These are phyloP conservation scores for Drosophila histrio DNA, from an alignment of 2,888 invertebrate genomes.

Conservation along the genomic window DNA sequence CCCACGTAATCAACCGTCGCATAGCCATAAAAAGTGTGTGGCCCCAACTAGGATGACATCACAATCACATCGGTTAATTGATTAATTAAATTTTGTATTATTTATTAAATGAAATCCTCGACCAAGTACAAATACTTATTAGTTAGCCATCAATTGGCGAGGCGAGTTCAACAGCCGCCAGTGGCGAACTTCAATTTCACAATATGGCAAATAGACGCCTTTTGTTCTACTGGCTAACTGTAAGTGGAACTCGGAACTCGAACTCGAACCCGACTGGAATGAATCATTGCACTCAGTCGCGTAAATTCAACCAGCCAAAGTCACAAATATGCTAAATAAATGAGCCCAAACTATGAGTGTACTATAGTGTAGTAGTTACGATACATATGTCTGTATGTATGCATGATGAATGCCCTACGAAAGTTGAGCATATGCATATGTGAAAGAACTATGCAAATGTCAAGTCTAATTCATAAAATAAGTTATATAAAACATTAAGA, in stretches of 20 bases:
- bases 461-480: no score
- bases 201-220: conserved; percentile 36
- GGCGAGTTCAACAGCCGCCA: conserved; percentile 59
- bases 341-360: conserved; percentile 49
- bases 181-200: conserved; percentile 65
- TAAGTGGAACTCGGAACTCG: conserved; percentile 16
- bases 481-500: no score
- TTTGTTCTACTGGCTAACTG: conserved; percentile 48
- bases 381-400: neutral
- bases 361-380: neutral
- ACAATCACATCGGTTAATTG: conserved; percentile 65
- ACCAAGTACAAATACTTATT: neutral
- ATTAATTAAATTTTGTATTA: conserved; percentile 60
- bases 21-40: conserved; percentile 70
- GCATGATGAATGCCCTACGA: conserved; percentile 20
- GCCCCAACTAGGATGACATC: conserved; percentile 49
- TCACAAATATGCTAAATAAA: conserved; percentile 48
- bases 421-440: neutral
- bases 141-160: neutral
- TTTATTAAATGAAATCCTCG: neutral
- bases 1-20: conserved; percentile 59
- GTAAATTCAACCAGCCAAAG: conserved; percentile 43
- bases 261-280: conserved; percentile 42
- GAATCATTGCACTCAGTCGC: conserved; percentile 38
- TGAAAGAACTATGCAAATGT: neutral